phyloP scores from a whole-genome alignment of 2,888 invertebrate species.

The Nomada lathburiana region DNA sequence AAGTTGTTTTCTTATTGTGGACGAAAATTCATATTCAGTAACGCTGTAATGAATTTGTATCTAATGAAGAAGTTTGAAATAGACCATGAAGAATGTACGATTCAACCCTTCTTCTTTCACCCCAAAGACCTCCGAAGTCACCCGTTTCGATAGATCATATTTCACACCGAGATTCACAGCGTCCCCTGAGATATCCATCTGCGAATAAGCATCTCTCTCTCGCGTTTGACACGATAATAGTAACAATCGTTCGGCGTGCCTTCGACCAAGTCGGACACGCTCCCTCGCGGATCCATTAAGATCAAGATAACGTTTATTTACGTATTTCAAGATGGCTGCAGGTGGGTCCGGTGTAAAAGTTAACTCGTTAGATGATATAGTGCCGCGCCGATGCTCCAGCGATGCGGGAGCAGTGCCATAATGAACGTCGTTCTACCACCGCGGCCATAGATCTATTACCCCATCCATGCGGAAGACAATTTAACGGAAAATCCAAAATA shows the following conservation, averaged over 20 bases:
- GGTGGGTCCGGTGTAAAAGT: conserved; percentile 64
- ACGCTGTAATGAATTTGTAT: too few species aligned
- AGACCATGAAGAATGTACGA: neutral
- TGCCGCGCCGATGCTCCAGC: conserved; percentile 52
- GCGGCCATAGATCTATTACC: conserved; percentile 41
- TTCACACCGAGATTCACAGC: conserved; percentile 30
- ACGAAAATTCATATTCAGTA: too few species aligned
- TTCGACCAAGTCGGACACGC: conserved; percentile 30
- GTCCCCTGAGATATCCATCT: conserved; percentile 31
- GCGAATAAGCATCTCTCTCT: conserved; percentile 45
- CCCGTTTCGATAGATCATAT: conserved; percentile 10
- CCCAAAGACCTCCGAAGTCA: neutral
- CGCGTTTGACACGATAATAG: conserved; percentile 41
- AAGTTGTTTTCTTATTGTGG: too few species aligned
- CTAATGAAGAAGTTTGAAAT: too few species aligned
- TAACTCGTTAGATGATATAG: conserved; percentile 67
- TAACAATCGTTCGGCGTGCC: conserved; percentile 43
- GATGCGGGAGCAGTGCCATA: conserved; percentile 59
- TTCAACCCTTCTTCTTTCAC: neutral
- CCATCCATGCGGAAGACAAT: conserved; percentile 36
- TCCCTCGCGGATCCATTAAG: conserved; percentile 58
- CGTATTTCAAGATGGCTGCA: conserved; percentile 67
- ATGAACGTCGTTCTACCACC: conserved; percentile 60
- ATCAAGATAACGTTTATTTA: conserved; percentile 69
- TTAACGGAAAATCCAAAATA: conserved; percentile 28